These are phyloP conservation scores for Chironomus striatipennis DNA, from an alignment of 1,140 invertebrate genomes.

Conservation along the genomic window DNA sequence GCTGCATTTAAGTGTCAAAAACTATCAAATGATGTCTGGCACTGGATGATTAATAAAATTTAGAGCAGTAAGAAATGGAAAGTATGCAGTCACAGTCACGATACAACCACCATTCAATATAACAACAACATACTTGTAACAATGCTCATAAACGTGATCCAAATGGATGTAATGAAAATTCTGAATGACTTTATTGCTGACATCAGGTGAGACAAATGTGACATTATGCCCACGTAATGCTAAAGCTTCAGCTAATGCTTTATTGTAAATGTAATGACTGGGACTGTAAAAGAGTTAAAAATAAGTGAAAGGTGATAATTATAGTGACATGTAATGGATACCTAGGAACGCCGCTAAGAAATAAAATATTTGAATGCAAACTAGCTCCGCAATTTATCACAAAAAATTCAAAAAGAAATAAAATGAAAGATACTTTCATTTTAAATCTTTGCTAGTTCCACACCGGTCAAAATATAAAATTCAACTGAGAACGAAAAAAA, in stretches of 20 bases:
- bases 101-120: too few relatives aligned
- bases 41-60: too few relatives aligned
- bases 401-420: neutral
- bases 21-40: too few relatives aligned
- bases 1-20: too few relatives aligned
- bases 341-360: neutral
- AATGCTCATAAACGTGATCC: neutral
- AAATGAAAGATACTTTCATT: neutral
- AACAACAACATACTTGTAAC: neutral
- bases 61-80: too few relatives aligned
- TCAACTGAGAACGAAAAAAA: too few relatives aligned
- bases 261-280: slow-evolving; percentile 10
- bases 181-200: neutral
- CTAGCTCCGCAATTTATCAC: neutral
- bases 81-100: too few relatives aligned
- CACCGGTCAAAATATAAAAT: too few relatives aligned
- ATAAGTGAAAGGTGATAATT: neutral
- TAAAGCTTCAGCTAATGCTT: slow-evolving; percentile 27
- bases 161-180: slow-evolving; percentile 24
- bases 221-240: slow-evolving; percentile 30
- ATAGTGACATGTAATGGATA: neutral
- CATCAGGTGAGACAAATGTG: slow-evolving; percentile 28
- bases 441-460: neutral
- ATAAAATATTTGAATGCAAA: neutral
- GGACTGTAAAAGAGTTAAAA: neutral